Evolutionary conservation across 92 coral and sea anemone genomes (phyloP), one percentile per base, ranked within the genome.

Genomic region (Hydrozoanthus gracilis): DNA sequence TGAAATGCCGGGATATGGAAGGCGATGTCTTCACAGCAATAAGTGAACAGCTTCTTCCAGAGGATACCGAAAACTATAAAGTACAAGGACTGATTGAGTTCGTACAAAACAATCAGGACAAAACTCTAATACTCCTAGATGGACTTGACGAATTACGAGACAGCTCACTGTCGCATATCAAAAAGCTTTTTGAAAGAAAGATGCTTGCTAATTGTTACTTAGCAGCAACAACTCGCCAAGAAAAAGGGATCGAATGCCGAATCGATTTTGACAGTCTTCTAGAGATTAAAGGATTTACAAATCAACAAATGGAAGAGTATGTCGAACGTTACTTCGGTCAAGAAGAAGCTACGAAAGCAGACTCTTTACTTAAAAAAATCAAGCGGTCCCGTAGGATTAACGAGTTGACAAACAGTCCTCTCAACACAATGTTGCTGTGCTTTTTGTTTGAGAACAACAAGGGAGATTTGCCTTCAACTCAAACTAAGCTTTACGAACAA

Each of bases 1-100:
- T 86, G 54, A 86, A 86, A 51, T 86, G 89, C 70, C 79, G 84
- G 52, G 87, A 83, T 78, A 69, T 83, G 87, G 74, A 70, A 51
- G 70, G 18, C 17, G 15, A 52, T n/a, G 76, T 83, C 18, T 44
- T 73, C 48, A 79, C 76, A 52, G 82, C 83, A 9, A 74, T 85
- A 17, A 45, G 54, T 2, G 88, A 85, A 4, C 88, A 85, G 17
- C 88, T 84, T 7, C 72, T 84, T 17, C 88, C 88, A 7, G n/a
- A 0, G 7, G 88, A 84, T 44, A 78, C 48, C 2, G 73, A 75
- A 54, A 51, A 85, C 58, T 27, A 85, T 17, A 82, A 7, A n/a
- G 49, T 50, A 7, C 14, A 85, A 46, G 44, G 78, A 39, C 45
- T 85, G 61, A 73, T 85, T 17, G 72, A 85, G 0, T 85, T 85